Conservation (phyloP, 2,113 vertebrate genomes). For the Siniperca knerii region DNA sequence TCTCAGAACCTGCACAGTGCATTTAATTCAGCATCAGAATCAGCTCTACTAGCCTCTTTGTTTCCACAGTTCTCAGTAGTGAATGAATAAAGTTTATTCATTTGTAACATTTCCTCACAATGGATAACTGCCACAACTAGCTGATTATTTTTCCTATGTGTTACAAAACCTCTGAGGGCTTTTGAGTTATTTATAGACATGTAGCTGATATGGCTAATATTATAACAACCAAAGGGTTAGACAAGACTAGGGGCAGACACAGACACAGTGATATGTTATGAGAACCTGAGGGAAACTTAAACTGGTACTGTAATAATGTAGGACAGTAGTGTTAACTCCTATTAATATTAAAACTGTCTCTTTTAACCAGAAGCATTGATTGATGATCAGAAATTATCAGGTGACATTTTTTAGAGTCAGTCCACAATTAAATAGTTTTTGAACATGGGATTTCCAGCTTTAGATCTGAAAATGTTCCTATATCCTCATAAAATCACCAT, state of each 20-base stretch:
- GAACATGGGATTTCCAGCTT: constrained; percentile 5
- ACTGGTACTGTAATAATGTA: background rate
- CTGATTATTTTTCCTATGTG: background rate
- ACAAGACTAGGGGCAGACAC: constrained; percentile 24
- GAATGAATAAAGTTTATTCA: constrained; percentile 12
- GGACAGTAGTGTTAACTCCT: background rate
- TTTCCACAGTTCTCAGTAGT: constrained; percentile 15
- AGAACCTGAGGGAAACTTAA: background rate
- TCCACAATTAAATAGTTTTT: background rate
- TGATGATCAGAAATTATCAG: background rate
- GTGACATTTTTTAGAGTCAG: background rate
- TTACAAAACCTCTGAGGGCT: constrained; percentile 42
- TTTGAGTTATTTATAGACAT: constrained; percentile 64
- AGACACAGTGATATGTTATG: background rate
- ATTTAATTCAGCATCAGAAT: constrained; percentile 30
- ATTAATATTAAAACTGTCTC: too few relatives aligned
- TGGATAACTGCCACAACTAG: background rate
- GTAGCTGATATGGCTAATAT: constrained; percentile 36
- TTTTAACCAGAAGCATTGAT: background rate
- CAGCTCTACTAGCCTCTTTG: constrained; percentile 15
- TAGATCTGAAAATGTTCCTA: background rate
- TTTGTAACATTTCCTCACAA: constrained; percentile 20
- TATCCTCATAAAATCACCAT: background rate
- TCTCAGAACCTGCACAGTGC: constrained; percentile 45
- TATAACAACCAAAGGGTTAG: constrained; percentile 34